Conservation (phyloP, 2,113 vertebrate genomes). For the Aythya baeri region DNA sequence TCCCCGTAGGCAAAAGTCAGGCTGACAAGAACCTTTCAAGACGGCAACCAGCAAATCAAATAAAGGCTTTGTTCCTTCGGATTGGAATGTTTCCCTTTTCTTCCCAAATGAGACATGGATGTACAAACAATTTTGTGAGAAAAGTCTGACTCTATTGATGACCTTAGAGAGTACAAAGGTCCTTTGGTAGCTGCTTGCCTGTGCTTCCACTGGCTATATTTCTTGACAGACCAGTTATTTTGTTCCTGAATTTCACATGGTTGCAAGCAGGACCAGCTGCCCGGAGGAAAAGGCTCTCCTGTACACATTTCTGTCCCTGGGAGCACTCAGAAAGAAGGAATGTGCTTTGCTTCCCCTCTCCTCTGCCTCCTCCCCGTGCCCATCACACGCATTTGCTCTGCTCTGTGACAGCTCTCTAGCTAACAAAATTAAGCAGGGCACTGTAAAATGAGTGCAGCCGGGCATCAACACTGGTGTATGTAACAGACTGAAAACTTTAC, state of each 20-base stretch:
- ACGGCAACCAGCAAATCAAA: conserved; percentile 56
- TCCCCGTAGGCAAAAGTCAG: conserved; percentile 53
- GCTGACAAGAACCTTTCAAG: conserved; percentile 69
- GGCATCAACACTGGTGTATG: not conserved
- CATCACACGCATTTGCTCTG: not conserved
- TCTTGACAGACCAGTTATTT: conserved; percentile 56
- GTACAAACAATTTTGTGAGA: conserved; percentile 70
- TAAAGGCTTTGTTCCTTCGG: conserved; percentile 63
- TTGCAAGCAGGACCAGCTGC: not conserved
- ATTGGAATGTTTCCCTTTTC: conserved; percentile 67
- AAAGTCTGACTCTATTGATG: conserved; percentile 48
- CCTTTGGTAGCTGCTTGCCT: conserved; percentile 46
- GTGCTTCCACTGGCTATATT: conserved; percentile 3
- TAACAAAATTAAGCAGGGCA: not conserved
- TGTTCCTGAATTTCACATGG: conserved; percentile 9
- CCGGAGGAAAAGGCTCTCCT: not conserved
- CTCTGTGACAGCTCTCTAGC: not conserved
- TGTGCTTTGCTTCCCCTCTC: not conserved
- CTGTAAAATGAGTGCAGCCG: not conserved
- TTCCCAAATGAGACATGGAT: conserved; percentile 53
- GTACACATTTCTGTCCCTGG: not conserved
- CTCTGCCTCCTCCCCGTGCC: not conserved
- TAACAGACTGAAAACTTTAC: not conserved
- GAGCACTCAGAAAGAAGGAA: not conserved
- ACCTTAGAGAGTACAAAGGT: conserved; percentile 47